Evolutionary conservation across 2,113 vertebrate species (phyloP), one percentile per base, ranked within the genome.

Genomic region (Promerops cafer): DNA sequence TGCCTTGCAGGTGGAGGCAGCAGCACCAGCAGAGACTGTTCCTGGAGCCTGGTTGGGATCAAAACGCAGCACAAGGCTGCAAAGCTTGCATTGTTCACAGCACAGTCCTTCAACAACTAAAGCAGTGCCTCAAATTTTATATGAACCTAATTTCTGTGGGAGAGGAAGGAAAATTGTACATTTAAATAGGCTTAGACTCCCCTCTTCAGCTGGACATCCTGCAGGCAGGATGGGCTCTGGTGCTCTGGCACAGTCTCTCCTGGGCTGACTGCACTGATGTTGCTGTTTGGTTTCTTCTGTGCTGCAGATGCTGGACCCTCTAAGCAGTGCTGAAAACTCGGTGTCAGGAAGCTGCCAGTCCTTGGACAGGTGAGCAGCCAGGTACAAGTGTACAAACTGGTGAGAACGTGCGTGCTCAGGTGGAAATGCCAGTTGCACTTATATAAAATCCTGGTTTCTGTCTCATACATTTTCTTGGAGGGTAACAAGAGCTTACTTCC

Each of bases 261-360:
- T 53, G 53, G 47, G 35, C 49, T 7, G 16, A 24, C 11, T 24
- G 75, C 72, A 54, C 77, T 87, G 52, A 81, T 70, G 39, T 47
- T 93, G 26, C 71, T 9, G 1, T 90, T 50, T 93, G 71, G 14
- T 70, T 90, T 89, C 33, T 50, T 88, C 82, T 96, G 20, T 82
- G 78, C 96, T 97, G 68, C 94, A 99, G 99, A 98, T 99, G 96
- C 97, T 99, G 97, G 99, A 99, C 96, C 99, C 99, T 28, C 98
- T 99, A 97, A 99, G 99, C 98, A 99, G 99, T 77, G 98, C 99
- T 35, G 99, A 99, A 86, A 99, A 99, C 96, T 99, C 99, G 0
- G 97, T 99, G 74, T 99, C 99, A 39, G 99, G 99, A 92, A 99
- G 99, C 97, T 99, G 99, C 95, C 99, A 99, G 91, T 99, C 99